phyloP scores from a whole-genome alignment of 92 coral and sea anemone genomes.

The Parazoanthus atlanticus region DNA sequence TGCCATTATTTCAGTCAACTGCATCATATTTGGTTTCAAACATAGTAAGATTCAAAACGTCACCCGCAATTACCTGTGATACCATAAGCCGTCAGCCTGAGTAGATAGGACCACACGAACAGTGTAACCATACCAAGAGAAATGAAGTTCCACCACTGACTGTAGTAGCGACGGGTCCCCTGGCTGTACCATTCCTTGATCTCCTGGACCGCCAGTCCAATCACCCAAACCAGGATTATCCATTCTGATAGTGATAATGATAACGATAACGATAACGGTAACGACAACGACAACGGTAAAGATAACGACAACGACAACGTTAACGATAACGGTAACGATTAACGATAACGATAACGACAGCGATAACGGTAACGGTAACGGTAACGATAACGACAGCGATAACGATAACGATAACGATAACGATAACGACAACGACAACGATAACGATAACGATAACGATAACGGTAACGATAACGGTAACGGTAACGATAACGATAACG shows the following conservation, averaged over 20 bases:
- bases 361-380: not conserved
- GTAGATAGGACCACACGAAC: constrained; percentile 52
- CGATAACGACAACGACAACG: not conserved
- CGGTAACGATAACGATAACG: not conserved
- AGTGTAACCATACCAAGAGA: constrained; percentile 42
- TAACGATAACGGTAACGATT: no score
- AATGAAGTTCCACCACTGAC: constrained; percentile 77
- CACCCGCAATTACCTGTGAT: constrained; percentile 41
- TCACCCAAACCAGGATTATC: constrained; percentile 53
- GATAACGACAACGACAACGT: not conserved
- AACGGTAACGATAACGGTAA: not conserved
- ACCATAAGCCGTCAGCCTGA: constrained; percentile 49
- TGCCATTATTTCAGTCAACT: not conserved
- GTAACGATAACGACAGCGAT: no score
- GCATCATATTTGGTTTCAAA: not conserved
- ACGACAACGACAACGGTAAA: not conserved
- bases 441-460: not conserved
- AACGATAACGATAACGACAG: not conserved
- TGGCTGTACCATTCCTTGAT: constrained; percentile 58
- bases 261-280: not conserved
- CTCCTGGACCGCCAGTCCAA: constrained; percentile 64
- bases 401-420: not conserved
- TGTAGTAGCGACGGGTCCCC: constrained; percentile 57
- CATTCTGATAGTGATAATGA: constrained; percentile 47
- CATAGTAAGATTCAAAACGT: no score